Percentiles rank a stretch among this genome's conserved stretches.
Evolutionary conservation across 2,888 invertebrate genomes (phyloP).

Genomic region (Dioctria rufipes): DNA sequence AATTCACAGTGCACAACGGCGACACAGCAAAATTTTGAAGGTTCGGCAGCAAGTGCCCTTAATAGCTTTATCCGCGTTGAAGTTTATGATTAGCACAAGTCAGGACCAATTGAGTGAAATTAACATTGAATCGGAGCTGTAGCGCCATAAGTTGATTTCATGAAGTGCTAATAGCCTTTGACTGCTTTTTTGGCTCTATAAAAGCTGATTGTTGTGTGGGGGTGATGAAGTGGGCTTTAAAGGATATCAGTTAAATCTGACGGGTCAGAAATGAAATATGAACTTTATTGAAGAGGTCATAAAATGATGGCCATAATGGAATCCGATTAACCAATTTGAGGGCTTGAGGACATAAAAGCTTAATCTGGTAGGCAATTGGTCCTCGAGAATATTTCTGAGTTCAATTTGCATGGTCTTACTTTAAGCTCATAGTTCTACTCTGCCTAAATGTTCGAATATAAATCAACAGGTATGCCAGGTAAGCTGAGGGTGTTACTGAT

Average conservation of each 20-base stretch:
- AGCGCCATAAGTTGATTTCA: slow-evolving; percentile 11
- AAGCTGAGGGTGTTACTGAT: too few species aligned
- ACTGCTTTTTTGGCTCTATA: slow-evolving; percentile 20
- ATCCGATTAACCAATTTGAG: too few species aligned
- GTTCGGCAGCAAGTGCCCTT: slow-evolving; percentile 26
- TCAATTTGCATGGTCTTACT: too few species aligned
- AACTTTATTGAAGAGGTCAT: too few species aligned
- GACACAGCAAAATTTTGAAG: background rate
- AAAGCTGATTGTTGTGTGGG: background rate
- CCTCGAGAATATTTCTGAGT: too few species aligned
- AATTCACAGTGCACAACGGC: slow-evolving; percentile 44
- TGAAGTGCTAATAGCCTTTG: slow-evolving; percentile 39
- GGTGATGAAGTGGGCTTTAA: background rate
- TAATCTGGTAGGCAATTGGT: too few species aligned
- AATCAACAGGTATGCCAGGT: too few species aligned
- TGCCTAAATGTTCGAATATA: too few species aligned
- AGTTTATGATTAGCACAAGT: slow-evolving; percentile 51
- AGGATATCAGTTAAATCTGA: background rate
- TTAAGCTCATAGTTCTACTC: too few species aligned
- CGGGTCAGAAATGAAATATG: too few species aligned
- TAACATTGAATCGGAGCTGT: slow-evolving; percentile 32
- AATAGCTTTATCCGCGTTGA: slow-evolving; percentile 41
- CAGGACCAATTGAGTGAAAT: slow-evolving; percentile 47
- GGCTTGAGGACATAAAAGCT: too few species aligned
- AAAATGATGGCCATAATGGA: too few species aligned